Evolutionary conservation across 2,797 vertebrate genomes (phyloP), one percentile per base, ranked within the genome.

Genomic region (Propithecus deckenii): DNA sequence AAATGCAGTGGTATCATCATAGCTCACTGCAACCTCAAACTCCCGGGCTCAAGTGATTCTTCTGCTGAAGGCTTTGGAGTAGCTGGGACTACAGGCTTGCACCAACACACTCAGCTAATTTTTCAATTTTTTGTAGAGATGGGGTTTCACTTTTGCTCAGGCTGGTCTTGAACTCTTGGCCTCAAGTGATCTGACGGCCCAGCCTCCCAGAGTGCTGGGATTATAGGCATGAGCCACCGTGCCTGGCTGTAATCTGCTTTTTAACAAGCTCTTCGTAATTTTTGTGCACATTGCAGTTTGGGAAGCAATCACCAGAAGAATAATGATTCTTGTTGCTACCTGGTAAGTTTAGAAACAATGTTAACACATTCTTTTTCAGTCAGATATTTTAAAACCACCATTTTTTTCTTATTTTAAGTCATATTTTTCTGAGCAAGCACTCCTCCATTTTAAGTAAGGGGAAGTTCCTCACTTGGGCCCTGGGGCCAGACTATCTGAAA

Each of bases 311-410:
- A 71, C 15, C 91, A 55, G 35, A 65, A 84, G 61, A 86, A 59
- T 32, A 74, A 86, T 5, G 57, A 71, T 83, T 75, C 57, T 80
- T 89, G 48, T 80, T 89, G 48, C 71, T 92, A 89, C 72, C 65
- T 85, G 72, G 41, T 72, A 87, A 94, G 79, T 93, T 93, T 91
- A 93, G 89, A 75, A 93, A 76, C 74, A 86, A 5, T 71, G 80
- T 59, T 85, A 88, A 81, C 57, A 85, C 89, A 15, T 81, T 85
- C 32, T 89, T 93, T 85, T 92, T 88, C 20, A 83, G 83, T 59
- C 23, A 25, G 38, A 83, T 79, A 28, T 79, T 94, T 43, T 78
- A 86, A 96, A 88, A 71, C 38, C 30, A 79, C 41, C 20, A 41
- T n/a, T 55, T 50, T 67, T 93, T 72, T n/a, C 38, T 23, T 88